Base-by-base conservation (phyloP, 2,888 invertebrate genomes). In the Mimas tiliae region DNA sequence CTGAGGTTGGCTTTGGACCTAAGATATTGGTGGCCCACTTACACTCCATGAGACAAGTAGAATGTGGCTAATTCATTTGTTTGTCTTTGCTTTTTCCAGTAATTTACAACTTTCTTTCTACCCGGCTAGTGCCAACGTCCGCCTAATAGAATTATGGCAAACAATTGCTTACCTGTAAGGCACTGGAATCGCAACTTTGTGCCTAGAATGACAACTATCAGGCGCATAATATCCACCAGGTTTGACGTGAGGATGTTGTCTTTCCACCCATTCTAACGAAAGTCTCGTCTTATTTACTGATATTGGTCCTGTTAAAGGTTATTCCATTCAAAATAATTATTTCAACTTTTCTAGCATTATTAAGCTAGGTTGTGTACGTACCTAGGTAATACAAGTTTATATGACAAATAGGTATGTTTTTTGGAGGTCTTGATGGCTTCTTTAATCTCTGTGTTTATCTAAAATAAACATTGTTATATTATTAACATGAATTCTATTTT, bases 101-200 rank as follows among this genome's bases (percentile, higher is more conserved):
- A n/a, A n/a, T n/a, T n/a, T n/a, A n/a, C n/a, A n/a, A n/a, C n/a
- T n/a, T n/a, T n/a, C n/a, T n/a, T n/a, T n/a, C n/a, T n/a, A n/a
- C n/a, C n/a, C n/a, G n/a, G n/a, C n/a, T n/a, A n/a, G n/a, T n/a
- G n/a, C n/a, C n/a, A n/a, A n/a, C n/a, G n/a, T n/a, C n/a, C n/a
- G n/a, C n/a, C n/a, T n/a, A n/a, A n/a, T n/a, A n/a, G n/a, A n/a
- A n/a, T n/a, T n/a, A n/a, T n/a, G n/a, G n/a, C n/a, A n/a, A n/a
- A n/a, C n/a, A n/a, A n/a, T n/a, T n/a, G n/a, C n/a, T 9, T 42
- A 77, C 78, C 77, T 72, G 70, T 72, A 74, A 9, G 75, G 69
- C 11, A 78, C 67, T n/a, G 75, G 62, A 62, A 79, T 72, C 3
- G 76, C 77, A 8, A 79, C 71, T 65, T 69, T 74, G 34, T 78